Conservation (phyloP, 92 coral and sea anemone species). For the Pocillopora meandrina region DNA sequence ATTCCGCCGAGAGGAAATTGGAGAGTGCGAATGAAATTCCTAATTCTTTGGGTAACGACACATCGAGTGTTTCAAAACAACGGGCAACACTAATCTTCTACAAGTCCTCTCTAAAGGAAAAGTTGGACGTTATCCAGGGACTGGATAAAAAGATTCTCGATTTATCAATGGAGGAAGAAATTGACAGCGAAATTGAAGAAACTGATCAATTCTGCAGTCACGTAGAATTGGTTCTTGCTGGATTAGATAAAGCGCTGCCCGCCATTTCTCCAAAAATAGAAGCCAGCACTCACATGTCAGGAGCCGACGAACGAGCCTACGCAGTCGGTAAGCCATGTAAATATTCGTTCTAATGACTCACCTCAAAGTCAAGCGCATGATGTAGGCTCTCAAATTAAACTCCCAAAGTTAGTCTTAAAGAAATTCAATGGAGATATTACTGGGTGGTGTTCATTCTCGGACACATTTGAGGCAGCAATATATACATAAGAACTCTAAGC, state of each 20-base stretch:
- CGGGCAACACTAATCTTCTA: not conserved
- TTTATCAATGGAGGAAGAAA: not conserved
- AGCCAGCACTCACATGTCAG: not conserved
- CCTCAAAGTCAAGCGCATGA: not conserved
- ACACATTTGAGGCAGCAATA: conserved; percentile 45
- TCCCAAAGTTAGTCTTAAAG: not conserved
- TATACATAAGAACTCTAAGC: conserved; percentile 51
- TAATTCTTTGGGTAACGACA: not conserved
- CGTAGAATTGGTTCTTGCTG: not conserved
- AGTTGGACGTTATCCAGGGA: not conserved
- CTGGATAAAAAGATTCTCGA: not conserved
- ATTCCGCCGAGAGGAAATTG: not conserved
- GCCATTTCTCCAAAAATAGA: not conserved
- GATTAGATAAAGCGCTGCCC: not conserved
- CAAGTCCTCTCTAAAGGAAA: conserved; percentile 7
- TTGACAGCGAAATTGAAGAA: not conserved
- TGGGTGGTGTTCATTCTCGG: conserved; percentile 64
- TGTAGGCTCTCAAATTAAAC: not conserved
- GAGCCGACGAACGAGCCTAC: not conserved
- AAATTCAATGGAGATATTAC: conserved; percentile 44
- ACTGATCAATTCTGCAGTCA: not conserved
- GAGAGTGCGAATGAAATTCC: not conserved
- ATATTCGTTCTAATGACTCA: not conserved
- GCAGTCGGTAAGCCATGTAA: not conserved
- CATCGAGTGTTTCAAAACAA: not conserved